Conservation (phyloP, 53 echinoderm and acorn worm genomes). For the Henricia sp. region DNA sequence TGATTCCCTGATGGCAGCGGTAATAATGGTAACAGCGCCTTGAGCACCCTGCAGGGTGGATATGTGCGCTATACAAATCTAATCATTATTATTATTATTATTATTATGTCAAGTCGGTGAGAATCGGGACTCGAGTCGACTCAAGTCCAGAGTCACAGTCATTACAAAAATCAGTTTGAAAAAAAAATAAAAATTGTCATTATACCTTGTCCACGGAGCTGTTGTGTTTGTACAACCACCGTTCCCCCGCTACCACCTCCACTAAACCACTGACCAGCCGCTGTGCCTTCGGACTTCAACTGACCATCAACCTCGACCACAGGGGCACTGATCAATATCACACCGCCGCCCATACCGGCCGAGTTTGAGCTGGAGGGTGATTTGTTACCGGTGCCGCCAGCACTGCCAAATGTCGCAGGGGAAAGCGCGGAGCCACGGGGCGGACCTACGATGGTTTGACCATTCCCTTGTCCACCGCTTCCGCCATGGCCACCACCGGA, state of each 20-base stretch:
- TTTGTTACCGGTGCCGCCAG: slow-evolving; percentile 68
- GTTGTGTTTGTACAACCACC: slow-evolving; percentile 43
- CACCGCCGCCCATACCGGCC: slow-evolving; percentile 77
- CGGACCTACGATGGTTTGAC: slow-evolving; percentile 68
- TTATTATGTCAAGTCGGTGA: too few relatives aligned
- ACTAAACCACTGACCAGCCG: slow-evolving; percentile 45
- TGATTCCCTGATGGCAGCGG: too few relatives aligned
- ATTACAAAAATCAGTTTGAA: too few relatives aligned
- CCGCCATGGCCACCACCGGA: slow-evolving; percentile 92
- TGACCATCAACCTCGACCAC: slow-evolving; percentile 75
- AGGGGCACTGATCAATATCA: slow-evolving; percentile 68
- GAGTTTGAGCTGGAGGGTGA: slow-evolving; percentile 26
- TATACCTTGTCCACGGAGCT: slow-evolving; percentile 65
- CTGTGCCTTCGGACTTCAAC: slow-evolving; percentile 62
- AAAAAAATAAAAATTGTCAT: too few relatives aligned
- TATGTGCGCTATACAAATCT: too few relatives aligned
- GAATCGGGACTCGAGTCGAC: too few relatives aligned
- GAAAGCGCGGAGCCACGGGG: slow-evolving; percentile 70
- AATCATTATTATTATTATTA: too few relatives aligned
- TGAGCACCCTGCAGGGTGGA: too few relatives aligned
- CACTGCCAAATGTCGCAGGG: slow-evolving; percentile 81
- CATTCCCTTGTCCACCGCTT: slow-evolving; percentile 80
- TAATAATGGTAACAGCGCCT: too few relatives aligned
- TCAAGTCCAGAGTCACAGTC: too few relatives aligned
- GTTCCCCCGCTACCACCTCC: slow-evolving; percentile 91